Evolutionary conservation across 2,888 invertebrate species (phyloP).

Genomic region (Hemaris fuciformis): DNA sequence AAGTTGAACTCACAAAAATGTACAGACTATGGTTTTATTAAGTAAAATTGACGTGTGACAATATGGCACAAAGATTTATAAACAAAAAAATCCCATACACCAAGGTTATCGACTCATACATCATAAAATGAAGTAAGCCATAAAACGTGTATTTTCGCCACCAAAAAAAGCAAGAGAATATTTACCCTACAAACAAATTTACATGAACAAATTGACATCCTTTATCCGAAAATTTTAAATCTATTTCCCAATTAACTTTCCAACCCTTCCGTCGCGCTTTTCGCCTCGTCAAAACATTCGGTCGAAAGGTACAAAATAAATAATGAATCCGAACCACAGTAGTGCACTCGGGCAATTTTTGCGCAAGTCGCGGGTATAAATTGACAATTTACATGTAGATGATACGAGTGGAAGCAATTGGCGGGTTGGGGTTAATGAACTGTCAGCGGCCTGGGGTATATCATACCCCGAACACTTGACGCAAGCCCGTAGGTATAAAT

Average conservation of each 20-base stretch:
- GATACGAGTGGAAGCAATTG: slow-evolving; percentile 12
- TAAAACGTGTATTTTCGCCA: neutral
- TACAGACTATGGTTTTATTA: too few relatives aligned
- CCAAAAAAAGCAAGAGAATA: neutral
- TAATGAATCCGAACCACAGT: neutral
- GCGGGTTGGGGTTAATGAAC: slow-evolving; percentile 24
- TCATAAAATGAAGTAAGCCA: too few relatives aligned
- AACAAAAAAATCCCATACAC: too few relatives aligned
- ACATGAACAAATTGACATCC: neutral
- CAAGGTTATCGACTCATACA: too few relatives aligned
- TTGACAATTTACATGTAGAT: slow-evolving; percentile 41
- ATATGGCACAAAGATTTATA: too few relatives aligned
- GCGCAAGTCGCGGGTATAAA: slow-evolving; percentile 19
- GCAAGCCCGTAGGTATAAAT: neutral
- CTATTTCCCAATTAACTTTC: neutral
- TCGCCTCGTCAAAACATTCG: neutral
- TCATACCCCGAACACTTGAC: slow-evolving; percentile 5
- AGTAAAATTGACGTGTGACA: too few relatives aligned
- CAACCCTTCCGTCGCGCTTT: neutral
- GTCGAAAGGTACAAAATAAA: neutral
- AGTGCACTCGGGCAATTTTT: neutral
- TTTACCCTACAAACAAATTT: neutral
- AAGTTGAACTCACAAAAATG: too few relatives aligned
- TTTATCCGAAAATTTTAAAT: neutral
- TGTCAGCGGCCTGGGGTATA: slow-evolving; percentile 11